Conservation (phyloP, 35 echinoderm and acorn worm species). For the Chiridota heheva region DNA sequence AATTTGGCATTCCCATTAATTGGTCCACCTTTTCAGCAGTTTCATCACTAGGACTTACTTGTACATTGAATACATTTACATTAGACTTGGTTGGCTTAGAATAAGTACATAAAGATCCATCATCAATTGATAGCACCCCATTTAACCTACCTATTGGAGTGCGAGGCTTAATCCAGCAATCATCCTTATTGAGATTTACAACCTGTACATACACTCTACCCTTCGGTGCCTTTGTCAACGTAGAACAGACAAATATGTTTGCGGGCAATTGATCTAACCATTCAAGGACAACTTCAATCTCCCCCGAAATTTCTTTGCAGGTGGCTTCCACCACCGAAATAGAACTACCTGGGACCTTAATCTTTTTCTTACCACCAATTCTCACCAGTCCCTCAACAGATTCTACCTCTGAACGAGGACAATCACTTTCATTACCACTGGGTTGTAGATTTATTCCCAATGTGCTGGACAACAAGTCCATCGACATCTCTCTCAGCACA, state of each 20-base stretch:
- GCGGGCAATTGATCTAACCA: background rate
- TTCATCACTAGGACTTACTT: too few species aligned
- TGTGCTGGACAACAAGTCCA: background rate
- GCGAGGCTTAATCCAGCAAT: background rate
- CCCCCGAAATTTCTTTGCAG: background rate
- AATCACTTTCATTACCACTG: too few species aligned
- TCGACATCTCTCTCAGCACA: background rate
- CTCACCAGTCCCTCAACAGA: background rate
- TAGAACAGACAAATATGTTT: constrained; percentile 4
- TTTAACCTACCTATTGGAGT: background rate
- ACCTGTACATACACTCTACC: background rate
- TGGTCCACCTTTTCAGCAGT: background rate
- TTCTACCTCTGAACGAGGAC: background rate
- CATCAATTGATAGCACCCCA: background rate
- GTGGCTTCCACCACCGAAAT: background rate
- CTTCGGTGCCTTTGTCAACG: background rate
- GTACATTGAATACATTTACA: constrained; percentile 8
- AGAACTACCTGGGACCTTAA: background rate
- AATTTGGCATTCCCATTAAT: background rate
- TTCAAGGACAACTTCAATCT: background rate
- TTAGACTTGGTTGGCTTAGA: background rate
- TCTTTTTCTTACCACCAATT: background rate
- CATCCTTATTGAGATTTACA: background rate
- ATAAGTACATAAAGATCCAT: constrained; percentile 11
- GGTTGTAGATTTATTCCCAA: constrained; percentile 17